Conservation (phyloP, 2,797 vertebrate species). For the Sebastes elongatus region DNA sequence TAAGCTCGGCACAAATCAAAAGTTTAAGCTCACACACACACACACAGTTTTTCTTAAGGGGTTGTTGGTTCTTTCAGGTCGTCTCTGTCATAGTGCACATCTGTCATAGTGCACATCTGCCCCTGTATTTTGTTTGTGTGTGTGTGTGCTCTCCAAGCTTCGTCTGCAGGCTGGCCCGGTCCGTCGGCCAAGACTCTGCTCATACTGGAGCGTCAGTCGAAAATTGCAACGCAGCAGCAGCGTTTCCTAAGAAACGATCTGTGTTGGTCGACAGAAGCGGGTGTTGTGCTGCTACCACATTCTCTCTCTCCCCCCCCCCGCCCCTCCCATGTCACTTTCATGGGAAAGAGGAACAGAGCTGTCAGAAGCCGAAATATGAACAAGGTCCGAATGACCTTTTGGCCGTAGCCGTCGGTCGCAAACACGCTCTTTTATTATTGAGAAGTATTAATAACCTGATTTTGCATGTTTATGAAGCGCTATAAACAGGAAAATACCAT, state of each 20-base stretch:
- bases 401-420: not conserved
- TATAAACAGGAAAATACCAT: conserved; percentile 65
- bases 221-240: conserved; percentile 54
- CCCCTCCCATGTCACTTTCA: not conserved
- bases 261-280: conserved; percentile 66
- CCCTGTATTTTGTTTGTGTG: conserved; percentile 43
- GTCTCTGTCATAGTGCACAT: conserved; percentile 28
- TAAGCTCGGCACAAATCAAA: not conserved
- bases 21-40: not conserved
- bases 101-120: conserved; percentile 48
- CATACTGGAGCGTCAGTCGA: conserved; percentile 59
- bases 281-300: conserved; percentile 17
- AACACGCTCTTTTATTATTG: conserved; percentile 25
- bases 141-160: conserved; percentile 49
- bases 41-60: conserved; percentile 2
- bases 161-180: conserved; percentile 44
- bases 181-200: conserved; percentile 42
- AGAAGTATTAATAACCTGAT: conserved; percentile 44
- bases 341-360: conserved; percentile 47
- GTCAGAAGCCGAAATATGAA: conserved; percentile 45
- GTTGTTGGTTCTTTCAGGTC: not conserved
- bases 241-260: conserved; percentile 60
- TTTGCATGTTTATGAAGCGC: conserved; percentile 49
- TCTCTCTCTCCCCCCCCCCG: not conserved
- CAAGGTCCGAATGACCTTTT: conserved; percentile 66